Evolutionary conservation across 2,797 vertebrate species (phyloP).

Genomic region (Neoniphon sammara): DNA sequence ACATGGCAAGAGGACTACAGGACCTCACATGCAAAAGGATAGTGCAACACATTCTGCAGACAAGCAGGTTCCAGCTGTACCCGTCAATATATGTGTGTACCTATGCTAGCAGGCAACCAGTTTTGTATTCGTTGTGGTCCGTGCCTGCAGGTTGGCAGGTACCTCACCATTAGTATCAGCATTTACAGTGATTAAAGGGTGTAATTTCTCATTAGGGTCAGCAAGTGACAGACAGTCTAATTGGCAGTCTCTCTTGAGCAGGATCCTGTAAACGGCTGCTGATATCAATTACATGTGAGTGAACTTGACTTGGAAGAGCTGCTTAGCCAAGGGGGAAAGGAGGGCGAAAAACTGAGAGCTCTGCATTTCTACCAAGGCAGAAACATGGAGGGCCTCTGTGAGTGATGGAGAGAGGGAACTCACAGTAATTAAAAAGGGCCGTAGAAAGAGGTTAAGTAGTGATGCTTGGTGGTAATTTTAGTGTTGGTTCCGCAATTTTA

Average conservation of each 20-base stretch:
- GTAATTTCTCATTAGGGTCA: slow-evolving; percentile 63
- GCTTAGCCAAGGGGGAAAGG: slow-evolving; percentile 39
- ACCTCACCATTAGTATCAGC: slow-evolving; percentile 64
- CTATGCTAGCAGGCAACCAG: slow-evolving; percentile 14
- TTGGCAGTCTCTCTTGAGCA: slow-evolving; percentile 54
- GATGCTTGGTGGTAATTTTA: background rate
- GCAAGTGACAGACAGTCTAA: slow-evolving; percentile 60
- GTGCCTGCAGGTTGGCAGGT: slow-evolving; percentile 65
- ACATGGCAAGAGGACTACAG: background rate
- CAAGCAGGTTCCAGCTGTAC: background rate
- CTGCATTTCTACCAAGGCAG: slow-evolving; percentile 40
- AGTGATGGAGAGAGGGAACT: background rate
- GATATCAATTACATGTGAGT: slow-evolving; percentile 59
- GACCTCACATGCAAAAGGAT: background rate
- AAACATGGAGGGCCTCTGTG: slow-evolving; percentile 7
- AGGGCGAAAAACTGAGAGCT: slow-evolving; percentile 28
- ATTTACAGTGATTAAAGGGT: slow-evolving; percentile 67
- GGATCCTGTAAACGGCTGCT: slow-evolving; percentile 61
- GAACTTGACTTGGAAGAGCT: slow-evolving; percentile 62
- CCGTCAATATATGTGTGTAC: background rate
- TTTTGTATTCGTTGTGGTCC: slow-evolving; percentile 64
- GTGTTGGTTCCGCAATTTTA: background rate
- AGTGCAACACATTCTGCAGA: background rate
- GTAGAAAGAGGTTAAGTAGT: background rate
- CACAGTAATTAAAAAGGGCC: background rate